A percentile compares a stretch with the other conserved stretches of the same genome.
phyloP scores from a whole-genome alignment of 2,113 vertebrate species.

The Sula dactylatra region DNA sequence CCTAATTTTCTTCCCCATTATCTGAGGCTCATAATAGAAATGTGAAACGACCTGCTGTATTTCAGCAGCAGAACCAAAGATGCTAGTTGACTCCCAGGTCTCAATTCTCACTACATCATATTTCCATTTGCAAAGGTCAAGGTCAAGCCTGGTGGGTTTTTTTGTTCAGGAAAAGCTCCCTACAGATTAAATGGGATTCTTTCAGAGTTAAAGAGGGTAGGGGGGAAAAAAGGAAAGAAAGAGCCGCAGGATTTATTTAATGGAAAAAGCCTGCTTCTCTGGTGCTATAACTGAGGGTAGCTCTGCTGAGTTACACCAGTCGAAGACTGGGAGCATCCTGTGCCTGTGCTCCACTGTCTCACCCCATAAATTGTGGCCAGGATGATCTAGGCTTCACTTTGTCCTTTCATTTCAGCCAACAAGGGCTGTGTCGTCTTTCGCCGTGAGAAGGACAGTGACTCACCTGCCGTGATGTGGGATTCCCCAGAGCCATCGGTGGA shows the following conservation, averaged over 20 bases:
- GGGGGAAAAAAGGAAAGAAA: not conserved
- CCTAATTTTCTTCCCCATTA: slow-evolving; percentile 56
- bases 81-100: slow-evolving; percentile 23
- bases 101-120: slow-evolving; percentile 45
- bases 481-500: not conserved
- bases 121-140: slow-evolving; percentile 50
- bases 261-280: not conserved
- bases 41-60: slow-evolving; percentile 16
- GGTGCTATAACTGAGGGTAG: not conserved
- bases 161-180: slow-evolving; percentile 19
- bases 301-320: not conserved
- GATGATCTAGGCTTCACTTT: not conserved
- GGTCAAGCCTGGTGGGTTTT: slow-evolving; percentile 20
- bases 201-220: not conserved
- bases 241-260: not conserved
- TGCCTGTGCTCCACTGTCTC: not conserved
- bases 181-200: slow-evolving; percentile 23
- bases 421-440: not conserved
- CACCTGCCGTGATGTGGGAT: not conserved
- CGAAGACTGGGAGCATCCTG: not conserved
- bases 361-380: not conserved
- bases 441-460: not conserved
- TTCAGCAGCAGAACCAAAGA: slow-evolving; percentile 25
- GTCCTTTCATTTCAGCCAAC: not conserved
- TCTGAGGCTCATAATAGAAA: slow-evolving; percentile 48